These are phyloP conservation scores for Columba guinea DNA, from an alignment of 2,797 vertebrate genomes.

Conservation along the genomic window DNA sequence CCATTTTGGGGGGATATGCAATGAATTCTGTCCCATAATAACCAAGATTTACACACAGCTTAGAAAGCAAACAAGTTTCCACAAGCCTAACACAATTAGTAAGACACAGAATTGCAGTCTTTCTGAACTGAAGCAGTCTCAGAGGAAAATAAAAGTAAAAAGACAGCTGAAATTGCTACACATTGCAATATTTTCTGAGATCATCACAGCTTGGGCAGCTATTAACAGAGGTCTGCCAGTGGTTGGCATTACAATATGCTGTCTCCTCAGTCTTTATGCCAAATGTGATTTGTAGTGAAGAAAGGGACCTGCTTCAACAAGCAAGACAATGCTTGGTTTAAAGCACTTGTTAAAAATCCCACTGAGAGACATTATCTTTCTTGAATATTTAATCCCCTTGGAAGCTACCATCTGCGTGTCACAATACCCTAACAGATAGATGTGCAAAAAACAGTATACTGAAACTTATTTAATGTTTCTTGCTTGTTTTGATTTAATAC, in stretches of 20 bases:
- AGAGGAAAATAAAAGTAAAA: neutral
- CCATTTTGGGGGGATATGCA: neutral
- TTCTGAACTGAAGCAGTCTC: neutral
- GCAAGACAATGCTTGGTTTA: neutral
- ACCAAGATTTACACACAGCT: neutral
- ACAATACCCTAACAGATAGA: neutral
- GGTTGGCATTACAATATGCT: neutral
- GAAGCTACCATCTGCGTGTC: slow-evolving; percentile 30
- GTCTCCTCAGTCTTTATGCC: neutral
- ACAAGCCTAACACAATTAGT: neutral
- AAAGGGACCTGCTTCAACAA: neutral
- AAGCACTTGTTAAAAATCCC: slow-evolving; percentile 55
- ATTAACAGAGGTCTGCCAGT: neutral
- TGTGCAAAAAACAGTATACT: neutral
- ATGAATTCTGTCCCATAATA: neutral
- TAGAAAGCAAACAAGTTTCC: neutral
- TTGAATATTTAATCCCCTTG: slow-evolving; percentile 64
- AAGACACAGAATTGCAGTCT: neutral
- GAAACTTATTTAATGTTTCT: slow-evolving; percentile 42
- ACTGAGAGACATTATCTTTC: slow-evolving; percentile 40
- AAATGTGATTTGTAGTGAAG: slow-evolving; percentile 4
- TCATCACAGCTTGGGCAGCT: neutral
- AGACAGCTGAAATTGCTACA: neutral
- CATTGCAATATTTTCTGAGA: neutral
- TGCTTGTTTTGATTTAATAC: slow-evolving; percentile 47